Conservation (phyloP, 2,888 invertebrate genomes). For the Parnassius glacialis region DNA sequence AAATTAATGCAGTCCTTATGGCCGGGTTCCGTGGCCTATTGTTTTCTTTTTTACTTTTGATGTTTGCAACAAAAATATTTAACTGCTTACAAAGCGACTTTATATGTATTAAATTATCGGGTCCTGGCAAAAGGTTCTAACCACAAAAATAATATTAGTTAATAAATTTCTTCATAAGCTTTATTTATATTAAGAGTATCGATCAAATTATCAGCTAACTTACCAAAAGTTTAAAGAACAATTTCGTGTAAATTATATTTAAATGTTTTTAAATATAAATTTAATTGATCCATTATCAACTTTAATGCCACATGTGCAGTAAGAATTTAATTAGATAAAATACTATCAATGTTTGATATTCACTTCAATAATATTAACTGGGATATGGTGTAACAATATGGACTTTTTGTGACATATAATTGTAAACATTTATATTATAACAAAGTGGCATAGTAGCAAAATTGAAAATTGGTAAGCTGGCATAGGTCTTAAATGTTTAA, state of each 20-base stretch:
- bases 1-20: not conserved
- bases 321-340: constrained; percentile 4
- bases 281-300: not conserved
- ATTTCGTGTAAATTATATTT: not conserved
- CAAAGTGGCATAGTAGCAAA: constrained; percentile 7
- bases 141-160: constrained; percentile 31
- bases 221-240: constrained; percentile 28
- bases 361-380: not conserved
- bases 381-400: not conserved
- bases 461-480: constrained; percentile 3
- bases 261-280: not conserved
- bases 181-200: constrained; percentile 40
- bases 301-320: constrained; percentile 26
- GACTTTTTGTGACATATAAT: not conserved
- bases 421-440: not conserved
- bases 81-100: constrained; percentile 7
- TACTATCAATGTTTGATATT: not conserved
- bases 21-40: constrained; percentile 9
- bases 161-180: constrained; percentile 39
- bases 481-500: constrained; percentile 25
- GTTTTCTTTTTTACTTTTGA: not conserved
- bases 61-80: not conserved
- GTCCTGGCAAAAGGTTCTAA: constrained; percentile 3
- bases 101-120: not conserved
- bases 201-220: constrained; percentile 44